Base-by-base conservation (phyloP, 2,888 invertebrate species). In the Cetonia aurata region DNA sequence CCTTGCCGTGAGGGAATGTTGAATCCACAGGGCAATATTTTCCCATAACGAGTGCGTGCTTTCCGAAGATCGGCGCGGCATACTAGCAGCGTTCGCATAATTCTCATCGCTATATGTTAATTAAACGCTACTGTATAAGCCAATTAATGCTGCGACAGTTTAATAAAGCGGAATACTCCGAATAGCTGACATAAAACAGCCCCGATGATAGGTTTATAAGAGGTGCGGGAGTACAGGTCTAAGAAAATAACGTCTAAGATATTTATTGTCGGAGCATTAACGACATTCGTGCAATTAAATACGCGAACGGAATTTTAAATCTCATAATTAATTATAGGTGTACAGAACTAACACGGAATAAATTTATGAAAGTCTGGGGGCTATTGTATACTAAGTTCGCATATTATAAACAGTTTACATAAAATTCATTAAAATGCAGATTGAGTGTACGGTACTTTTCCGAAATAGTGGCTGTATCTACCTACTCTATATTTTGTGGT, bases 351-450 rank as follows among this genome's bases (percentile, higher is more conserved):
- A 42, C 57, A 33, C 44, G 55, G 57, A 67, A 67, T 67, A 46
- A 33, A 67, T 67, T 67, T 57, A 57, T 67, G 67, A 31, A 57
- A 57, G 56, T 67, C 8, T 17, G 1, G 8, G 57, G 25, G 46
- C 4, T 46, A 57, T 48, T 56, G 67, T 48, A 48, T 55, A 57
- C 56, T 65, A 65, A 52, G 41, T 52, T 33, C 62, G 37, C 17
- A 50, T 73, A 73, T 71, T 73, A 71, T 73, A 71, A 73, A 73
- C 73, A 71, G 69, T 73, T 73, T 69, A 71, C 72, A 67, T 46
- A 70, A 72, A 69, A 68, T 72, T 69, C 71, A 71, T 73, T 73
- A 69, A 73, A 73, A 73, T 73, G 71, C 69, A 71, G 71, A 73
- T 73, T 73, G 52, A 37, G 50, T n/a, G n/a, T 50, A 50, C 50